Conservation (phyloP, 2,113 vertebrate genomes). For the Malurus elegans region DNA sequence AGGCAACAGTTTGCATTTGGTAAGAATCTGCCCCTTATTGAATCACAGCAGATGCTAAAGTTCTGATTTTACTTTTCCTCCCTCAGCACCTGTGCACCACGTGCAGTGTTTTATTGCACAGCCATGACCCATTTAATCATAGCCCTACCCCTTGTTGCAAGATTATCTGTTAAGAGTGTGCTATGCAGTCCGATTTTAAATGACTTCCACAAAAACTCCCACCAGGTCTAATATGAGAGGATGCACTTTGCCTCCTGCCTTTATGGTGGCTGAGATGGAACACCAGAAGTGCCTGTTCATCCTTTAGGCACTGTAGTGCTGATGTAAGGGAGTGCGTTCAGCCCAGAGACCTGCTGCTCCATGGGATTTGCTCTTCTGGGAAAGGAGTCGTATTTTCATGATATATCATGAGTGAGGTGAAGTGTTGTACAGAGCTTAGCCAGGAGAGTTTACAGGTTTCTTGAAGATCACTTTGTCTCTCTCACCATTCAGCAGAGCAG, state of each 20-base stretch:
- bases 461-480: not conserved
- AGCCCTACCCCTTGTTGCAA: not conserved
- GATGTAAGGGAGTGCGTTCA: rapidly evolving
- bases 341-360: not conserved
- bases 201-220: not conserved
- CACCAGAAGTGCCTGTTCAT: not conserved
- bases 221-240: not conserved
- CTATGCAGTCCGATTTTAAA: not conserved
- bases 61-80: not conserved
- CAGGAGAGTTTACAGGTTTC: not conserved
- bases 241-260: rapidly evolving
- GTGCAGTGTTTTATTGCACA: not conserved
- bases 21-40: not conserved
- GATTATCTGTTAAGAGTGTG: not conserved
- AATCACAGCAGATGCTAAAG: not conserved
- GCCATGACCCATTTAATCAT: not conserved
- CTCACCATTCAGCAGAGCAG: not conserved
- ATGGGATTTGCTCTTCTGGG: not conserved
- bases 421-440: not conserved
- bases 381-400: not conserved
- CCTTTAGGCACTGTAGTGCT: not conserved
- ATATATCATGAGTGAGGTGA: not conserved
- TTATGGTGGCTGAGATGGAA: not conserved
- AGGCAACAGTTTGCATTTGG: not conserved
- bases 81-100: not conserved